Percentiles rank a stretch among this genome's conserved stretches.
Conservation (phyloP, 2,113 vertebrate species). For the Ophthalmolycus amberensis region DNA sequence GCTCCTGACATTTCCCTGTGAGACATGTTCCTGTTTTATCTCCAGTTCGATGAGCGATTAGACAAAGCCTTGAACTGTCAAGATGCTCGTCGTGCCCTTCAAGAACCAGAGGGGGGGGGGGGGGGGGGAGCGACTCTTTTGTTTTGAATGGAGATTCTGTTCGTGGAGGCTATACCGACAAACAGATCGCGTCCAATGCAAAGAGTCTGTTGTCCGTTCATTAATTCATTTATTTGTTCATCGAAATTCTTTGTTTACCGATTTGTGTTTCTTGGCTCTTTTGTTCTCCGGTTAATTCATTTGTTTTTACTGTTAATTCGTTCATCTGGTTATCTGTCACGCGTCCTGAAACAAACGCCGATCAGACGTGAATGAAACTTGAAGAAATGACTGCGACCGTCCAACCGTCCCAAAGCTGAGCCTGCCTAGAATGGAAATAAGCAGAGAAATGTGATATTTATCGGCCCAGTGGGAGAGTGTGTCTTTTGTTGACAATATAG, state of each 20-base stretch:
- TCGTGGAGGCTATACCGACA: not conserved
- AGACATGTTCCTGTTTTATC: conserved; percentile 19
- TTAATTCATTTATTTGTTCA: conserved; percentile 30
- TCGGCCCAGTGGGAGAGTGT: conserved; percentile 2
- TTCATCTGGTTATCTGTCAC: conserved; percentile 48
- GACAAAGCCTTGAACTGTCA: conserved; percentile 38
- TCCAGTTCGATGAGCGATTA: conserved; percentile 40
- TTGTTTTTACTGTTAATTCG: conserved; percentile 41
- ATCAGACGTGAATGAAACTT: conserved; percentile 42
- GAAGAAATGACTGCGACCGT: conserved; percentile 13
- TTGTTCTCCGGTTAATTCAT: conserved; percentile 26
- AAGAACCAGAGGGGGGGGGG: not conserved
- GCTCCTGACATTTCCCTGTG: conserved; percentile 19
- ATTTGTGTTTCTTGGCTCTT: conserved; percentile 33
- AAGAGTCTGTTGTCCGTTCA: conserved; percentile 15
- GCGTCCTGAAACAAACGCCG: conserved; percentile 25
- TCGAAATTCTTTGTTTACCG: conserved; percentile 13
- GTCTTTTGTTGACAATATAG: conserved; percentile 6
- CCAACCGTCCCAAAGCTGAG: not conserved
- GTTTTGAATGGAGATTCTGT: conserved; percentile 21
- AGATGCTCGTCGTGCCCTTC: conserved; percentile 14
- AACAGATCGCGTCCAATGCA: conserved; percentile 10
- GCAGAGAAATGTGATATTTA: conserved; percentile 36
- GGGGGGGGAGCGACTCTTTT: not conserved
- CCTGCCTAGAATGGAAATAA: not conserved